Evolutionary conservation across 2,113 vertebrate genomes (phyloP), one percentile per base, ranked within the genome.

Genomic region (Corapipo altera): DNA sequence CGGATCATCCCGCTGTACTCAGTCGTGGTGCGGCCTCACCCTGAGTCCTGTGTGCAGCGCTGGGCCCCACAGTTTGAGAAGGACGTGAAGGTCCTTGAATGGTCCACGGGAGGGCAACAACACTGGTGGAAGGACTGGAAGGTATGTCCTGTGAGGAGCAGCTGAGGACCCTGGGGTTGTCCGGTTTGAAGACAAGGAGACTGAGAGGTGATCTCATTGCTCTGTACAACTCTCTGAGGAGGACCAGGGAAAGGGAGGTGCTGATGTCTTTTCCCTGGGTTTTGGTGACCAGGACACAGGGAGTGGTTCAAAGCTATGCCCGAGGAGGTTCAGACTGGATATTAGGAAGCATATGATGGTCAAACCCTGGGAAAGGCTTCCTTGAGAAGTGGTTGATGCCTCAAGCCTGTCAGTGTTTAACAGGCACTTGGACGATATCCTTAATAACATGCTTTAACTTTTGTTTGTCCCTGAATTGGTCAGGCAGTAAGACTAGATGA

Each of bases 221-320:
- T 48, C n/a, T 48, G 24, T 18, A n/a, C 33, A 54, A n/a, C 43
- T 74, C 22, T 20, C 39, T 46, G 2, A 26, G 39, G 15, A 41
- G 17, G 4, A 4, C 54, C 2, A 5, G 13, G 20, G 3, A 49
- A 24, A 23, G 18, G 10, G 9, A 75, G 2, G 3, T 5, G 2
- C 21, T 55, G 52, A 1, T 5, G 15, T 39, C 27, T 67, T 32
- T 11, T 70, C 6, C 13, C 9, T 62, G 26, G 26, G 6, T 62
- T 41, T 17, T 24, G 33, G 14, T 8, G 19, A 43, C 1, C 26
- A 52, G 35, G 22, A 37, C 1, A 1, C 0, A 1, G 9, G 6
- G 30, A 71, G 52, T 18, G 8, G 7, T 43, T 77, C 22, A 52
- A 58, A 64, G 26, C 8, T 48, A 9, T 5, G 1, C 3, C 20